Conservation (phyloP, 2,797 vertebrate species). For the Acropternis orthonyx region DNA sequence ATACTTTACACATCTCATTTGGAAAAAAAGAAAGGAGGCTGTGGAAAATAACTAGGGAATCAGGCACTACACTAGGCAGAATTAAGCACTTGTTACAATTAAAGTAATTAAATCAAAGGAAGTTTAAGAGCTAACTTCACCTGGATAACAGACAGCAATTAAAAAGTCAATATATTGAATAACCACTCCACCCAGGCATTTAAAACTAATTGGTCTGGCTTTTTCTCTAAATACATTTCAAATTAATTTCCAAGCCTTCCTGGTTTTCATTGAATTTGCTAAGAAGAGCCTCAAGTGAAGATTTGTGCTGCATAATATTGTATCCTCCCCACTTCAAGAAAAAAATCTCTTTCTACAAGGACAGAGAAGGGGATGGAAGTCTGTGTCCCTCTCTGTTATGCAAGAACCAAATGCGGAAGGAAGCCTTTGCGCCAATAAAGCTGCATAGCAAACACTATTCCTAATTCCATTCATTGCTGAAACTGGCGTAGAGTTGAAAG, state of each 20-base stretch:
- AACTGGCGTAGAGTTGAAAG: neutral
- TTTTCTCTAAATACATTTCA: neutral
- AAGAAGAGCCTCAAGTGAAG: neutral
- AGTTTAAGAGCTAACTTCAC: conserved; percentile 18
- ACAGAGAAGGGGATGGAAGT: neutral
- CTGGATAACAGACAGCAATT: conserved; percentile 43
- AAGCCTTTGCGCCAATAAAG: conserved; percentile 6
- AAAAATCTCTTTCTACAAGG: neutral
- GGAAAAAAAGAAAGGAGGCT: neutral
- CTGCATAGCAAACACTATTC: conserved; percentile 19
- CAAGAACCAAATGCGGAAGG: neutral
- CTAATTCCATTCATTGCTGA: conserved; percentile 11
- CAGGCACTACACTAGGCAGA: neutral
- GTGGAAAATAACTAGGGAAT: neutral
- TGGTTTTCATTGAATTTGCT: neutral
- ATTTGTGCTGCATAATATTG: neutral
- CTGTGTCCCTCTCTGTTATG: neutral
- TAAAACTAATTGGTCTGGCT: neutral
- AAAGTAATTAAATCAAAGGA: conserved; percentile 23
- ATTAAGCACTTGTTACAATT: conserved; percentile 4
- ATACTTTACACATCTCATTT: neutral
- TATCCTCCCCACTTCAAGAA: neutral
- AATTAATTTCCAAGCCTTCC: neutral
- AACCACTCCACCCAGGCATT: neutral
- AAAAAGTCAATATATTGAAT: conserved; percentile 41